Evolutionary conservation across 2,113 vertebrate genomes (phyloP).

Genomic region (Lasiurus cinereus): DNA sequence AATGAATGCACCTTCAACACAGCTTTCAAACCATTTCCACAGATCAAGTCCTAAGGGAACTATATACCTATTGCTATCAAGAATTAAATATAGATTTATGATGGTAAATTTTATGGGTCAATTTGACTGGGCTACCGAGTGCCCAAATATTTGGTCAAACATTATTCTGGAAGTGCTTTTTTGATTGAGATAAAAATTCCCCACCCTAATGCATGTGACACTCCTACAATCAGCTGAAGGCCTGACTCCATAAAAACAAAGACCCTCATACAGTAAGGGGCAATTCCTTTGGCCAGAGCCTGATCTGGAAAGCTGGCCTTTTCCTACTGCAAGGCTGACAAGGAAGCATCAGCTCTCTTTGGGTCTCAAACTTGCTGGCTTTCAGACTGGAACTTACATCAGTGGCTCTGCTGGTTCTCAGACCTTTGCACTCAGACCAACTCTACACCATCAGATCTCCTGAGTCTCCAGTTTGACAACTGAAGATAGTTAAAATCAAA

Average conservation of each 20-base stretch:
- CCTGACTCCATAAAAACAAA: not conserved
- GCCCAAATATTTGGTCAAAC: not conserved
- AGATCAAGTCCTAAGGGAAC: not conserved
- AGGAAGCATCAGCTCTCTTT: not conserved
- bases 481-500: not conserved
- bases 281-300: too few species aligned
- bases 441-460: not conserved
- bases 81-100: not conserved
- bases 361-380: too few species aligned
- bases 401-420: not conserved
- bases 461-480: not conserved
- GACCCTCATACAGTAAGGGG: not conserved
- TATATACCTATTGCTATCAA: not conserved
- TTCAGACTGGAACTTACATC: not conserved
- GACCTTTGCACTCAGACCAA: too few species aligned
- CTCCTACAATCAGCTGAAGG: not conserved
- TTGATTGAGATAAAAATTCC: not conserved
- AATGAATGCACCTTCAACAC: not conserved
- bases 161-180: not conserved
- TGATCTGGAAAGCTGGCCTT: not conserved
- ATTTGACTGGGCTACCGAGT: too few species aligned
- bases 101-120: not conserved
- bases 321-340: not conserved
- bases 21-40: not conserved
- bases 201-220: too few species aligned